phyloP scores from a whole-genome alignment of 2,113 vertebrate genomes.

The Peucedramus taeniatus region DNA sequence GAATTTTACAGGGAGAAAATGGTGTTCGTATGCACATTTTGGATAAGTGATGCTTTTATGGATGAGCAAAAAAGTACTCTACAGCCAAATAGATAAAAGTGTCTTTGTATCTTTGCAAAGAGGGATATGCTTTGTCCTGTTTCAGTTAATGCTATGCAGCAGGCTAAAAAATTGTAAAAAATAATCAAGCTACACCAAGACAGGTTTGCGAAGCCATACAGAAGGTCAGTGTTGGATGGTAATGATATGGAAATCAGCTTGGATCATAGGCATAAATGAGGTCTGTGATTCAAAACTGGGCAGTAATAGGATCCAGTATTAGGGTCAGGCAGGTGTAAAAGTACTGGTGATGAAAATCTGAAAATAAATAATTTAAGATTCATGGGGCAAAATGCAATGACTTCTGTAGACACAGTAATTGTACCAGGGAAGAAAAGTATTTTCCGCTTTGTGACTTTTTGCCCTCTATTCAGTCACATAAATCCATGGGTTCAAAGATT shows the following conservation, averaged over 20 bases:
- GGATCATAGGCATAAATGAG: neutral
- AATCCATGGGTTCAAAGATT: constrained; percentile 18
- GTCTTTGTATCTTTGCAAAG: neutral
- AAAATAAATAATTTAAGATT: constrained; percentile 34
- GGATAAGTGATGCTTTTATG: neutral
- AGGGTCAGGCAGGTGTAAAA: constrained; percentile 18
- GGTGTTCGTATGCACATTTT: accelerated
- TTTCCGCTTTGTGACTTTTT: neutral
- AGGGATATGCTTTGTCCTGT: neutral
- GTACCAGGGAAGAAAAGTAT: neutral
- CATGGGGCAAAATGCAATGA: neutral
- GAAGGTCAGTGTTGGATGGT: neutral
- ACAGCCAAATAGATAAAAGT: neutral
- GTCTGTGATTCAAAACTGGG: neutral
- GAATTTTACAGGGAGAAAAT: neutral
- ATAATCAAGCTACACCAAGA: neutral
- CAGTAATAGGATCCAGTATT: constrained; percentile 9
- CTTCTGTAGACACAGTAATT: neutral
- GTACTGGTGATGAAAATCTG: neutral
- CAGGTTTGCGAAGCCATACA: neutral
- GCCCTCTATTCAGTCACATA: neutral
- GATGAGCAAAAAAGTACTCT: neutral
- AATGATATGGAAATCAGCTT: neutral
- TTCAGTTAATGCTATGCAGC: neutral
- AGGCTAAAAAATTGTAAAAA: neutral